phyloP scores from a whole-genome alignment of 2,888 invertebrate genomes.

The Coenonympha arcania region DNA sequence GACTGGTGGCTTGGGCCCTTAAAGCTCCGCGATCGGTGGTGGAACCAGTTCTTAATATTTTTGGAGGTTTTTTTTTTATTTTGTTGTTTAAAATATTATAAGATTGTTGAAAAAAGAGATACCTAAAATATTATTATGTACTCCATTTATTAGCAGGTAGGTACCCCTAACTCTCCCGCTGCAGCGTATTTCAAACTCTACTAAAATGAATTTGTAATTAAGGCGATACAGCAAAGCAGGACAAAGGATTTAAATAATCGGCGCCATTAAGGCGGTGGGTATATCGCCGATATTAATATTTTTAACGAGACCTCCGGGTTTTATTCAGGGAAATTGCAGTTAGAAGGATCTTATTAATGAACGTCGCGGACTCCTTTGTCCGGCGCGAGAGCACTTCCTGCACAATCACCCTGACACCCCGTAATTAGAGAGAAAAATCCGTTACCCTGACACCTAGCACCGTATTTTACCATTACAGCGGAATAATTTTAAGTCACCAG shows the following conservation, averaged over 20 bases:
- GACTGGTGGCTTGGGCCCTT: too few relatives aligned
- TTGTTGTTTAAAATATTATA: too few relatives aligned
- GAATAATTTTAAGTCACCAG: slow-evolving; percentile 35
- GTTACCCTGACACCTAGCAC: slow-evolving; percentile 55
- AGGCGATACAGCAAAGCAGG: slow-evolving; percentile 27
- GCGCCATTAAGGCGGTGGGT: slow-evolving; percentile 55
- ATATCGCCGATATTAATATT: slow-evolving; percentile 69
- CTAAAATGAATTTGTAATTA: slow-evolving; percentile 24
- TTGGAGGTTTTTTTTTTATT: too few relatives aligned
- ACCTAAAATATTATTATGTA: neutral
- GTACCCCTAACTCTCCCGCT: neutral
- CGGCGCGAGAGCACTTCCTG: slow-evolving; percentile 63
- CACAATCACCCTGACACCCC: slow-evolving; percentile 71
- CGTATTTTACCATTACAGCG: slow-evolving; percentile 51
- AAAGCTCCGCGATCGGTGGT: too few relatives aligned
- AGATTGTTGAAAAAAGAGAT: too few relatives aligned
- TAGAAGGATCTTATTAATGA: slow-evolving; percentile 74
- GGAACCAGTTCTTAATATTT: too few relatives aligned
- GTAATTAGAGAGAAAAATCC: slow-evolving; percentile 74
- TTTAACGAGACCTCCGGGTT: slow-evolving; percentile 54
- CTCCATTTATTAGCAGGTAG: neutral
- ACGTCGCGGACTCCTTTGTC: slow-evolving; percentile 67
- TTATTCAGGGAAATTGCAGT: slow-evolving; percentile 71
- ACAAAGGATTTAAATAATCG: slow-evolving; percentile 54
- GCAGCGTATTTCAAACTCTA: slow-evolving; percentile 6